Conservation (phyloP, 2,113 vertebrate species). For the Pycnonotus jocosus region DNA sequence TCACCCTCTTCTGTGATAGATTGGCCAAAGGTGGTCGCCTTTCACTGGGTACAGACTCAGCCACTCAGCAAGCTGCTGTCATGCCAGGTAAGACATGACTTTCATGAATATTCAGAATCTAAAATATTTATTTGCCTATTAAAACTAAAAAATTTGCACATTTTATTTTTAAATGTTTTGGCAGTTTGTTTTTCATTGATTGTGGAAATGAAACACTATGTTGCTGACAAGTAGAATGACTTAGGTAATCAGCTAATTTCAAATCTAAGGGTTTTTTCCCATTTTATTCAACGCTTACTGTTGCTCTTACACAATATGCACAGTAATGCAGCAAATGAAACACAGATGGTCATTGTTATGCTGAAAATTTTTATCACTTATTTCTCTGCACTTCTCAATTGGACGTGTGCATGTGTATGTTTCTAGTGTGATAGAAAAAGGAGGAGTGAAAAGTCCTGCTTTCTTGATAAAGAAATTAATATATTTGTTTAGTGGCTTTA, state of each 20-base stretch:
- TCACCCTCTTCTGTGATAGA: constrained; percentile 89
- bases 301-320: background rate
- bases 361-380: background rate
- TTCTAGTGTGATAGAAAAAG: background rate
- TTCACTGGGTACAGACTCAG: constrained; percentile 76
- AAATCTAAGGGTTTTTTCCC: background rate
- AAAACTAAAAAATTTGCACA: background rate
- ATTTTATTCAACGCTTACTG: background rate
- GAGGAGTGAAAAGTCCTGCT: background rate
- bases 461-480: background rate
- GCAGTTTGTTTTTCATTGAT: background rate
- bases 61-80: constrained; percentile 67
- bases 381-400: background rate
- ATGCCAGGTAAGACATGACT: constrained; percentile 76
- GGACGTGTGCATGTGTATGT: background rate
- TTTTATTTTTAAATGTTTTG: background rate
- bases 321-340: background rate
- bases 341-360: background rate
- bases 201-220: background rate
- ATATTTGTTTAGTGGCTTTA: background rate
- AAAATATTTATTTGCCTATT: background rate
- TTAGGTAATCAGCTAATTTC: background rate
- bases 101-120: background rate
- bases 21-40: constrained; percentile 90
- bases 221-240: constrained; percentile 2